Percentiles rank a stretch among this genome's conserved stretches.
phyloP scores from a whole-genome alignment of 2,113 vertebrate genomes.

The Todiramphus chloris region DNA sequence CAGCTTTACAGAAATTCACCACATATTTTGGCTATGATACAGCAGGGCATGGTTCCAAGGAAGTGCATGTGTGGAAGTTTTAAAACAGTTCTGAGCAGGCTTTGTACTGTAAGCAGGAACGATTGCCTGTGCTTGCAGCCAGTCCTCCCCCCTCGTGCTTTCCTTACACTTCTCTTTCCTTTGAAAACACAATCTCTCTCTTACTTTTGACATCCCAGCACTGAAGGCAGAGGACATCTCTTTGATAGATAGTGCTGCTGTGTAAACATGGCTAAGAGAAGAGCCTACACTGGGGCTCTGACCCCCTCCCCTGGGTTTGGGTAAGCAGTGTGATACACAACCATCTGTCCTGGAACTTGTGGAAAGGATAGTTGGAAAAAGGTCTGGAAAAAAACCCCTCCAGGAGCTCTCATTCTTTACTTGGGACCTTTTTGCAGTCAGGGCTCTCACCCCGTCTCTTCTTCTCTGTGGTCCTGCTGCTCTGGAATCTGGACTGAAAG shows the following conservation, averaged over 20 bases:
- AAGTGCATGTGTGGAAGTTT: not conserved
- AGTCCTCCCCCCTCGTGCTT: accelerated
- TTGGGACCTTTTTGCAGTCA: not conserved
- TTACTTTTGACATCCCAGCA: not conserved
- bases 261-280: not conserved
- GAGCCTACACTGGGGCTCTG: accelerated
- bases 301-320: not conserved
- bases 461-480: not conserved
- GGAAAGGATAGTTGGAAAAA: not conserved
- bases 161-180: not conserved
- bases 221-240: not conserved
- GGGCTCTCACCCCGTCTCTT: not conserved
- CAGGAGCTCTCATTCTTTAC: not conserved
- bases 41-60: not conserved
- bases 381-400: not conserved
- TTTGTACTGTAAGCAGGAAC: not conserved
- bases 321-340: not conserved
- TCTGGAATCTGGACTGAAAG: not conserved
- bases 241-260: not conserved
- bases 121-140: not conserved
- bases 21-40: not conserved
- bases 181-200: not conserved
- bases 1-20: not conserved
- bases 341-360: not conserved
- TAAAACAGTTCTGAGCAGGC: not conserved